Conservation (phyloP, 1,140 invertebrate species). For the Apocrypta bakeri region DNA sequence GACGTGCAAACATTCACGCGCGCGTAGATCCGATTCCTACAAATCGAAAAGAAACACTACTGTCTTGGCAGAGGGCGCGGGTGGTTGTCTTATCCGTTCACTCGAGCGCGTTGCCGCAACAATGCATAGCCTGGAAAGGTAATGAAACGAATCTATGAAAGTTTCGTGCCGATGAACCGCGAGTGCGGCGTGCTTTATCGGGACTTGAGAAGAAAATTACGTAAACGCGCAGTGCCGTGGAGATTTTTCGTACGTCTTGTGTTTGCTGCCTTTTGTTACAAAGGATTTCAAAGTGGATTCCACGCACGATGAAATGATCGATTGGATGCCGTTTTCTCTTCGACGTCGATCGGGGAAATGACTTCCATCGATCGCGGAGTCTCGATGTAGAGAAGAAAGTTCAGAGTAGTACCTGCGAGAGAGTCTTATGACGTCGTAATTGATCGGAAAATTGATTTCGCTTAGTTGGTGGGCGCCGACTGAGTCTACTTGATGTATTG, state of each 20-base stretch:
- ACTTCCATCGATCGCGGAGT: not conserved
- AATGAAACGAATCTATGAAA: conserved; percentile 51
- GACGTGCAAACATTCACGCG: conserved; percentile 40
- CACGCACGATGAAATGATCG: conserved; percentile 6
- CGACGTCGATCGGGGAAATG: not conserved
- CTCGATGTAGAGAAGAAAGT: not conserved
- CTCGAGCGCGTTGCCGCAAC: conserved; percentile 12
- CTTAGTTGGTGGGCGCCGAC: not conserved
- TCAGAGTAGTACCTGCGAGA: not conserved
- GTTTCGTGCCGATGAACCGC: conserved; percentile 33
- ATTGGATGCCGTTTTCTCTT: conserved; percentile 9
- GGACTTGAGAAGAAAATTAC: not conserved
- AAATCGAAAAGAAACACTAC: not conserved
- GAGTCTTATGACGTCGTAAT: not conserved
- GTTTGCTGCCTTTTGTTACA: not conserved
- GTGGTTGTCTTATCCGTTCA: not conserved
- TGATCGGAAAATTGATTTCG: conserved; percentile 26
- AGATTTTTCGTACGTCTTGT: not conserved
- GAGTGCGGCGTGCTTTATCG: not conserved
- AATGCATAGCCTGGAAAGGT: conserved; percentile 34
- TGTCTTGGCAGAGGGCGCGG: not conserved
- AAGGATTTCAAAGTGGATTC: not conserved
- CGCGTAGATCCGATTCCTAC: conserved; percentile 16
- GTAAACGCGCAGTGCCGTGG: not conserved
- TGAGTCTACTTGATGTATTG: not conserved